A percentile compares a stretch with the other conserved stretches of the same genome.
These are phyloP conservation scores for Mareca strepera DNA, from an alignment of 2,797 vertebrate species.

Conservation along the genomic window DNA sequence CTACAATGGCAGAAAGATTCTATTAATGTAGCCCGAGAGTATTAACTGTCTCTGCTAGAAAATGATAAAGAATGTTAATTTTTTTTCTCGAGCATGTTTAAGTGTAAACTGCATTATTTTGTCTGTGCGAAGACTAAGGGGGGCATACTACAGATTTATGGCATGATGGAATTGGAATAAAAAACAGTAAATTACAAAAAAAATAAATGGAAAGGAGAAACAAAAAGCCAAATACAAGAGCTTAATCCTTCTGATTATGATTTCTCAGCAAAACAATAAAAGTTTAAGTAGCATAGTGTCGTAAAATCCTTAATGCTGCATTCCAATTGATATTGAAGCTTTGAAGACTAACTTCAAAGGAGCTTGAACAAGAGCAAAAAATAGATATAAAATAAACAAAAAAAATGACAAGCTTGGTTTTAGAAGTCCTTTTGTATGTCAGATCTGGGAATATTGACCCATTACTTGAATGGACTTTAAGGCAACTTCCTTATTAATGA, in stretches of 20 bases:
- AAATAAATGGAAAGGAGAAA: neutral
- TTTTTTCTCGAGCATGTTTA: slow-evolving; percentile 76
- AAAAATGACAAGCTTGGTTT: slow-evolving; percentile 41
- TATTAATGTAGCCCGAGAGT: slow-evolving; percentile 82
- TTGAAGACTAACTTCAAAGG: slow-evolving; percentile 76
- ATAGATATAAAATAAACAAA: slow-evolving; percentile 73
- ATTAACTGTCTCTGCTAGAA: slow-evolving; percentile 82
- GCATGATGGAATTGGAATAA: slow-evolving; percentile 66
- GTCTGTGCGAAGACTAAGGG: slow-evolving; percentile 68
- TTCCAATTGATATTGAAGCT: slow-evolving; percentile 72
- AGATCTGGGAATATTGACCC: slow-evolving; percentile 38
- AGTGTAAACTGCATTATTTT: slow-evolving; percentile 79
- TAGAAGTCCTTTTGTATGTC: slow-evolving; percentile 58
- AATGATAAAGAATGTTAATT: slow-evolving; percentile 86
- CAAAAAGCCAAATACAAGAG: slow-evolving; percentile 63
- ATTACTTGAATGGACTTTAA: slow-evolving; percentile 44
- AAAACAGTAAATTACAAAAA: slow-evolving; percentile 36
- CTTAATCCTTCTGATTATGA: slow-evolving; percentile 76
- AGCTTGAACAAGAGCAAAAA: slow-evolving; percentile 56
- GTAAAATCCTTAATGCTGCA: slow-evolving; percentile 77
- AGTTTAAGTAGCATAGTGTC: slow-evolving; percentile 73
- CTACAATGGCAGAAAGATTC: slow-evolving; percentile 84
- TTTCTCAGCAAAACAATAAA: slow-evolving; percentile 78
- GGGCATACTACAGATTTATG: slow-evolving; percentile 72
- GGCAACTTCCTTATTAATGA: slow-evolving; percentile 47